phyloP scores from a whole-genome alignment of 1,140 invertebrate species.

The Polypedilum pembai region DNA sequence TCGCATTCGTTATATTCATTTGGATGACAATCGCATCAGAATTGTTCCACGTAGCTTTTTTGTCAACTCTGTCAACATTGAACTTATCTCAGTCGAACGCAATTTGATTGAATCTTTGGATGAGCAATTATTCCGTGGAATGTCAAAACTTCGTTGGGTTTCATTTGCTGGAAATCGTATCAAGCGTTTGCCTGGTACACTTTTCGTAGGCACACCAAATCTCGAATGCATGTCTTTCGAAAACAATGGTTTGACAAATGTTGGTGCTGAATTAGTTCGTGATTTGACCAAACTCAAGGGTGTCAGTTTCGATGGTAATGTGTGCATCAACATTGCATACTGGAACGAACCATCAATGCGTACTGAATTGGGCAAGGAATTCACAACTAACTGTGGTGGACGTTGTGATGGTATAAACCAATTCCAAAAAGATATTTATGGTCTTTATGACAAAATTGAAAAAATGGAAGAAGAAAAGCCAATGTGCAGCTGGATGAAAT shows the following conservation, averaged over 20 bases:
- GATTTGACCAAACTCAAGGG: neutral
- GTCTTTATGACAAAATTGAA: neutral
- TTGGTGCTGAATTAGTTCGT: neutral
- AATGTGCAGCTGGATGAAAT: neutral
- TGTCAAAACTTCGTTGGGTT: constrained; percentile 10
- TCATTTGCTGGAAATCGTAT: neutral
- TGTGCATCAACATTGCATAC: neutral
- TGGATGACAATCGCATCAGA: neutral
- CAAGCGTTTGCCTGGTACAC: neutral
- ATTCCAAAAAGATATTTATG: neutral
- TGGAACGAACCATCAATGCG: neutral
- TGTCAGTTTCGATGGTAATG: neutral
- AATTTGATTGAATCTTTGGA: neutral
- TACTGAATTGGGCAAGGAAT: neutral
- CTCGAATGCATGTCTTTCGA: neutral
- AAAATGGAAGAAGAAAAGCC: neutral
- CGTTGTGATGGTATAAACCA: neutral
- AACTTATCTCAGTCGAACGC: neutral
- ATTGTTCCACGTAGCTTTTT: neutral
- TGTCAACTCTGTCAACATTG: neutral
- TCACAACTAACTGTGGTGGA: neutral
- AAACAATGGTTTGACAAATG: neutral
- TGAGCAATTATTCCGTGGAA: neutral
- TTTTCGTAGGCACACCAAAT: neutral
- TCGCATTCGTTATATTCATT: neutral